These are phyloP conservation scores for Dasysyrphus albostriatus DNA, from an alignment of 2,888 invertebrate genomes.

Conservation along the genomic window DNA sequence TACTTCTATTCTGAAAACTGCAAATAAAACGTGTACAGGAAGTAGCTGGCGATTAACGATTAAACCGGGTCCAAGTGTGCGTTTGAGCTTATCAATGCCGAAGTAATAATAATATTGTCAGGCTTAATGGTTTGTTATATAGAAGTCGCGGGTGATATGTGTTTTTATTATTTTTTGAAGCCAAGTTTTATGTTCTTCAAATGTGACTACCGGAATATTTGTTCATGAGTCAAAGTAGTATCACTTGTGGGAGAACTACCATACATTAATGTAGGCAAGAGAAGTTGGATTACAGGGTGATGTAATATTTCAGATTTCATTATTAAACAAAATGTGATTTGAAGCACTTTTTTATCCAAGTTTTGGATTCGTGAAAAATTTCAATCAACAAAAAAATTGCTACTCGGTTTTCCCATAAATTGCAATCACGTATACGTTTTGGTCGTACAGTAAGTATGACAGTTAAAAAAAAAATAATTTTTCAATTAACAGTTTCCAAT, in stretches of 20 bases:
- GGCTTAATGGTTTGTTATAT: slow-evolving; percentile 23
- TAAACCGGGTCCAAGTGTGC: neutral
- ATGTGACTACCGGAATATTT: slow-evolving; percentile 43
- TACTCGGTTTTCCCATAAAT: no score
- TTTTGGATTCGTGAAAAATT: no score
- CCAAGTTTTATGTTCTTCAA: slow-evolving; percentile 43
- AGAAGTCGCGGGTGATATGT: slow-evolving; percentile 11
- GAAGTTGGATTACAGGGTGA: slow-evolving; percentile 1
- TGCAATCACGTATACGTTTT: no score
- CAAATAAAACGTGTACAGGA: slow-evolving; percentile 58
- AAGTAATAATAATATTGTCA: slow-evolving; percentile 53
- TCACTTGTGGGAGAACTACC: no score
- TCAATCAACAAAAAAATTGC: no score
- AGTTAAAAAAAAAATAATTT: no score
- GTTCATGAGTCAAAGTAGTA: neutral
- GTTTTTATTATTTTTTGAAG: slow-evolving; percentile 13
- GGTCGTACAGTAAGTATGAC: no score
- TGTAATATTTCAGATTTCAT: no score
- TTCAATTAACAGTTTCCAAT: no score
- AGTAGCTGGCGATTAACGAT: slow-evolving; percentile 60
- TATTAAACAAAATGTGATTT: no score
- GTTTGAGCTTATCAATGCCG: slow-evolving; percentile 55
- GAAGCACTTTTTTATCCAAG: no score
- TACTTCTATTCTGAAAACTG: slow-evolving; percentile 39
- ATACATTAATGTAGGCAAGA: neutral